Base-by-base conservation (phyloP, 2,888 invertebrate species). In the Melanargia galathea region DNA sequence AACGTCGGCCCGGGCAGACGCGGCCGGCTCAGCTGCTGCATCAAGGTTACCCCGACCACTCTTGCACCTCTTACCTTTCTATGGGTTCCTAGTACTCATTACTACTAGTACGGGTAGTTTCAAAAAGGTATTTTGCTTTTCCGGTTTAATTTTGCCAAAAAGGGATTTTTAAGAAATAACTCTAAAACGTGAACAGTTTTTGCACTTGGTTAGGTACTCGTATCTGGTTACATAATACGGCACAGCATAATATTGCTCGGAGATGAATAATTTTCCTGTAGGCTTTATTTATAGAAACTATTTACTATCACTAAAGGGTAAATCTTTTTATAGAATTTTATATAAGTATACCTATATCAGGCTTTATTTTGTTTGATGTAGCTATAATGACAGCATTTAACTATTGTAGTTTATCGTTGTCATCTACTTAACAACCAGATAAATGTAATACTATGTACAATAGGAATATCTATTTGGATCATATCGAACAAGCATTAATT, bases 1-100 rank as follows among this genome's bases (percentile, higher is more conserved):
- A 90, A 88, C 85, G 83, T 80, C 84, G 81, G 84, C 89, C 90
- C 90, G 90, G 90, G 89, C 90, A 87, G 86, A 88, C 90, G 90
- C 87, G 80, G 77, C 73, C 79, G 79, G 76, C 80, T 78, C 81
- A 76, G 80, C 80, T 85, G 87, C 84, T 87, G 76, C 83, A 84
- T 76, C 87, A 89, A 89, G 88, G 87, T 88, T 87, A 87, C 77
- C 79, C 76, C 70, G 73, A 77, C 77, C 76, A 77, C 78, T 75
- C 77, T 80, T 87, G 86, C 86, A 86, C 77, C 85, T 84, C 82
- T 81, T 77, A 73, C 73, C 70, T 68, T 74, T 71, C 71, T 71
- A 64, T 62, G 60, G 55, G 54, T 62, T 59, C 65, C 54, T 61
- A 57, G 52, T 64, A 61, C 54, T 55, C 49, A 46, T 54, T 58